A percentile compares a stretch with the other conserved stretches of the same genome.
Conservation (phyloP, 1,140 invertebrate genomes). For the Metaphire vulgaris region DNA sequence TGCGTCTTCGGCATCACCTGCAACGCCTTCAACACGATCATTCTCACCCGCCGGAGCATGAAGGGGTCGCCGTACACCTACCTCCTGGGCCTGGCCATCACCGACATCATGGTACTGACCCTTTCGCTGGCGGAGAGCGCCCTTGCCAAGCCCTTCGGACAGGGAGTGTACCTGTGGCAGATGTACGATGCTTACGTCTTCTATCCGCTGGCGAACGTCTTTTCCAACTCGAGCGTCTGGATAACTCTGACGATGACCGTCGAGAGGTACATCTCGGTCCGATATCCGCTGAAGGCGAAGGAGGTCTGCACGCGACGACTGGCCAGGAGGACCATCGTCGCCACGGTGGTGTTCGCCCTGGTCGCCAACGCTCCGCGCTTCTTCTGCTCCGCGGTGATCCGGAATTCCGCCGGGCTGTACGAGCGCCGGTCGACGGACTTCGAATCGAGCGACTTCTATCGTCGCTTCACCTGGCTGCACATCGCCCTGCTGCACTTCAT, state of each 20-base stretch:
- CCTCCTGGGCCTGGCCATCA: conserved; percentile 40
- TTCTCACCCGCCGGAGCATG: conserved; percentile 40
- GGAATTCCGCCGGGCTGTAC: conserved; percentile 6
- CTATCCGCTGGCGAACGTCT: conserved; percentile 41
- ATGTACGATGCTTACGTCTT: conserved; percentile 40
- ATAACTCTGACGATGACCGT: conserved; percentile 43
- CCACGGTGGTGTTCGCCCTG: conserved; percentile 33
- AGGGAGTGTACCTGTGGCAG: conserved; percentile 34
- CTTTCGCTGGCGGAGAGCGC: conserved; percentile 38
- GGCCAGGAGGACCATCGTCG: conserved; percentile 37
- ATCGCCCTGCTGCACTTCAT: conserved; percentile 37
- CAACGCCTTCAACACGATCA: conserved; percentile 43
- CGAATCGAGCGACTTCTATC: conserved; percentile 12
- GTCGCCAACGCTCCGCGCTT: conserved; percentile 43
- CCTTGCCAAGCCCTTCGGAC: conserved; percentile 32
- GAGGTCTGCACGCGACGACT: conserved; percentile 37
- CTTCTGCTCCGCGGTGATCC: conserved; percentile 32
- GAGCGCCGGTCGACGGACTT: conserved; percentile 2
- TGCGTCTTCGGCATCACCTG: conserved; percentile 45
- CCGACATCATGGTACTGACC: conserved; percentile 38
- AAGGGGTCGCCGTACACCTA: conserved; percentile 47
- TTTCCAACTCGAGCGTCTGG: conserved; percentile 40
- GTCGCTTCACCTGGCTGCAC: conserved; percentile 39
- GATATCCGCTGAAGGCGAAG: conserved; percentile 40
- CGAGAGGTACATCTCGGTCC: conserved; percentile 38